phyloP scores from a whole-genome alignment of 2,113 vertebrate genomes.

The Panthera tigris region DNA sequence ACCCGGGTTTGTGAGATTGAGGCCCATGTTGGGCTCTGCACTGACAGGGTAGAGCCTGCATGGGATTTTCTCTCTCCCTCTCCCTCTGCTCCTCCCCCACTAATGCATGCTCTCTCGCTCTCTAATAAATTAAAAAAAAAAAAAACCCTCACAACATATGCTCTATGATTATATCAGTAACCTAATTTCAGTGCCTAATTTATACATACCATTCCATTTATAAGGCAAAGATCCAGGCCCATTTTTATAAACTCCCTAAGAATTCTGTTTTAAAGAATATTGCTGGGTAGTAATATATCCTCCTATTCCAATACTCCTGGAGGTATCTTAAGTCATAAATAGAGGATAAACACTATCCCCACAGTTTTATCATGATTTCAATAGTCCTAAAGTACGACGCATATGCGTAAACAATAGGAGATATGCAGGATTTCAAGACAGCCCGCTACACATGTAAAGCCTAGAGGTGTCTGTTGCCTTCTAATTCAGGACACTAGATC shows the following conservation, averaged over 20 bases:
- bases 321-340: not conserved
- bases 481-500: not conserved
- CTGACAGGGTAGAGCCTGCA: no score
- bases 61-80: no score
- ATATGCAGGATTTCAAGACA: not conserved
- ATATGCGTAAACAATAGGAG: not conserved
- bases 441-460: not conserved
- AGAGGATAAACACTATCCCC: not conserved
- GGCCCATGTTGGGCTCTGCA: no score
- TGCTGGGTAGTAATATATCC: not conserved
- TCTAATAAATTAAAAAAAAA: no score
- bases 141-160: not conserved
- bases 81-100: no score
- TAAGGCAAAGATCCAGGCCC: not conserved
- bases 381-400: not conserved
- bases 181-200: not conserved
- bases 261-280: not conserved
- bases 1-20: no score
- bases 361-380: not conserved
- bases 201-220: not conserved
- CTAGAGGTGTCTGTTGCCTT: not conserved
- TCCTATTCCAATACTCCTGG: not conserved
- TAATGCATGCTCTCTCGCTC: no score
- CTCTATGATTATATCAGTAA: no score
- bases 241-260: not conserved